Evolutionary conservation across 2,797 vertebrate genomes (phyloP).

Genomic region (Sardinella longiceps): DNA sequence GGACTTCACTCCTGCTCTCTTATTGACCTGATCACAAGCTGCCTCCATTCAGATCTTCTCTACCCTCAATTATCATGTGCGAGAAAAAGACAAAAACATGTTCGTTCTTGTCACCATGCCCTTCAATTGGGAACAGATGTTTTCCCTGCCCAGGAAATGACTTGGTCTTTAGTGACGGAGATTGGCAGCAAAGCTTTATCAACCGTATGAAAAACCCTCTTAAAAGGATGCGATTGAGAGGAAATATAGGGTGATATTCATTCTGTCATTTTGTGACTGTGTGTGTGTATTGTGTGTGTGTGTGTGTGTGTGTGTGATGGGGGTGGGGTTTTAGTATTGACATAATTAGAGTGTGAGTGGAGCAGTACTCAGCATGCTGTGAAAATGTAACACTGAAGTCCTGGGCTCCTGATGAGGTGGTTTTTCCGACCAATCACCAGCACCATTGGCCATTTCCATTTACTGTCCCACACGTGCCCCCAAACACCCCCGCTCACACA

Average conservation of each 20-base stretch:
- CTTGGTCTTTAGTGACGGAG: conserved; percentile 69
- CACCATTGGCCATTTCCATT: conserved; percentile 50
- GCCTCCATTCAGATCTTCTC: conserved; percentile 60
- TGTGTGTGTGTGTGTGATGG: conserved; percentile 43
- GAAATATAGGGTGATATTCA: conserved; percentile 72
- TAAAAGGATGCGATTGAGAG: conserved; percentile 69
- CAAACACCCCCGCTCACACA: neutral
- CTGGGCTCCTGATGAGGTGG: conserved; percentile 30
- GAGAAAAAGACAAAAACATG: conserved; percentile 52
- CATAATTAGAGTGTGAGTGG: conserved; percentile 67
- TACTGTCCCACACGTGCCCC: neutral
- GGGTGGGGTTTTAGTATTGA: conserved; percentile 66
- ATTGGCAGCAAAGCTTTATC: conserved; percentile 69
- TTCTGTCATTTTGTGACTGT: conserved; percentile 56
- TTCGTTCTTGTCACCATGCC: conserved; percentile 61
- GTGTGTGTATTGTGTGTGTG: neutral
- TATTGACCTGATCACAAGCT: conserved; percentile 13
- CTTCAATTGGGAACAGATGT: conserved; percentile 75
- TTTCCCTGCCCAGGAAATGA: conserved; percentile 70
- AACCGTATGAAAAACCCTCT: conserved; percentile 71
- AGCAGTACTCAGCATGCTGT: conserved; percentile 43
- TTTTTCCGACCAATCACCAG: conserved; percentile 47
- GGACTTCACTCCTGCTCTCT: neutral
- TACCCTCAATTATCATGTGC: conserved; percentile 68
- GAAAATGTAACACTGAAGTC: conserved; percentile 48